Percentiles rank a stretch among this genome's conserved stretches.
phyloP scores from a whole-genome alignment of 2,797 vertebrate genomes.

The Gymnothorax javanicus region DNA sequence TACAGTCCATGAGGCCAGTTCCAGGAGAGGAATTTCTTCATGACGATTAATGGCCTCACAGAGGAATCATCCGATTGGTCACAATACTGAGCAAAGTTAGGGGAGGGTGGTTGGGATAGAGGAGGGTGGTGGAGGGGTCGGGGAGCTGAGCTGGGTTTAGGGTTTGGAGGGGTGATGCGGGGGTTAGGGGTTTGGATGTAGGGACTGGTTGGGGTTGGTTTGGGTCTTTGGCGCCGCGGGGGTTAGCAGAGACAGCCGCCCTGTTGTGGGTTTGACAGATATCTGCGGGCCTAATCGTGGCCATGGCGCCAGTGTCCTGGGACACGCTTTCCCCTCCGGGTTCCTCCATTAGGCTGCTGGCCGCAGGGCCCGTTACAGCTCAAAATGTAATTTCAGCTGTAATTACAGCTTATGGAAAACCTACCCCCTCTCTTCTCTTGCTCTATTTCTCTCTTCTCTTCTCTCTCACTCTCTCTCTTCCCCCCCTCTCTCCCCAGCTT shows the following conservation, averaged over 20 bases:
- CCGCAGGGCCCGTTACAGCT: conserved; percentile 24
- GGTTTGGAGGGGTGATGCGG: neutral
- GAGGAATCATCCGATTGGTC: conserved; percentile 23
- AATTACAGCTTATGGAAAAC: conserved; percentile 34
- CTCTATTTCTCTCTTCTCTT: neutral
- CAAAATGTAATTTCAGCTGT: conserved; percentile 26
- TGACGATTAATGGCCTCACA: conserved; percentile 10
- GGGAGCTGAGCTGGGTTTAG: neutral
- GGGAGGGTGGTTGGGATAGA: no score
- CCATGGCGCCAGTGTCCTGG: conserved; percentile 25
- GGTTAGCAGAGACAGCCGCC: neutral
- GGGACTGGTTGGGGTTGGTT: neutral
- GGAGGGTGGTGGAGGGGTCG: neutral
- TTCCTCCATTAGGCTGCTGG: conserved; percentile 24
- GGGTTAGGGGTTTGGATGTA: neutral
- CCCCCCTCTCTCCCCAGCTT: neutral
- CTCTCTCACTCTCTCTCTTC: neutral
- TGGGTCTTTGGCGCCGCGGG: neutral
- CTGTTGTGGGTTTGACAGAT: conserved; percentile 21
- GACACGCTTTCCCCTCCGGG: neutral
- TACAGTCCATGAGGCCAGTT: neutral
- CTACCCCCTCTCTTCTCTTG: conserved; percentile 3
- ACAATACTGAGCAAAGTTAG: neutral
- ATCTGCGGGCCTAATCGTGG: conserved; percentile 13
- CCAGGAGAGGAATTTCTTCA: neutral